Percentiles rank a stretch among this genome's conserved stretches.
These are phyloP conservation scores for Stenodera caucasica DNA, from an alignment of 2,888 invertebrate genomes.

Conservation along the genomic window DNA sequence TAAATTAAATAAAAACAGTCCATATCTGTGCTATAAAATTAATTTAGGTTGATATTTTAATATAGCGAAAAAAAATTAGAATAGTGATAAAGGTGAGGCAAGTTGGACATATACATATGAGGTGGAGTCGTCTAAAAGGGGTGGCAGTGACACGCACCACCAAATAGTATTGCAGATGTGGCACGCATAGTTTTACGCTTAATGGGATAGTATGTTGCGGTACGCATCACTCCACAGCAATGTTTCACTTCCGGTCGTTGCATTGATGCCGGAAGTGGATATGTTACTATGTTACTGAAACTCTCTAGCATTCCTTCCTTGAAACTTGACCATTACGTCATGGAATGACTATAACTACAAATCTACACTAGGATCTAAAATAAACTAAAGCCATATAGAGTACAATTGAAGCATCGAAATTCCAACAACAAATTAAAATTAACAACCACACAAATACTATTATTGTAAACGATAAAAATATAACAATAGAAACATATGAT, in stretches of 20 bases:
- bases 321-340: constrained; percentile 1
- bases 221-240: constrained; percentile 36
- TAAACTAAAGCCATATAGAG: not conserved
- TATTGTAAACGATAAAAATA: not conserved
- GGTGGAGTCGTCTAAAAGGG: constrained; percentile 24
- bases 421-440: not conserved
- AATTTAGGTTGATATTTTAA: constrained; percentile 11
- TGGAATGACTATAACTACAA: not conserved
- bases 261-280: constrained; percentile 36
- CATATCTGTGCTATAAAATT: too few relatives aligned
- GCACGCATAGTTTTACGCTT: constrained; percentile 50
- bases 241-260: constrained; percentile 47
- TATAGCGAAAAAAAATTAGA: too few relatives aligned
- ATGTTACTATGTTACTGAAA: constrained; percentile 25
- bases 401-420: too few relatives aligned
- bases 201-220: constrained; percentile 42
- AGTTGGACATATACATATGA: constrained; percentile 20
- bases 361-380: not conserved
- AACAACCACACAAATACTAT: not conserved
- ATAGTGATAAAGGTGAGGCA: constrained; percentile 27
- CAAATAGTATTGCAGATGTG: constrained; percentile 49
- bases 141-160: constrained; percentile 42
- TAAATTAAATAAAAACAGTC: not conserved
- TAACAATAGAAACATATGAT: not conserved
- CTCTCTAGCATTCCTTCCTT: constrained; percentile 34